Percentiles rank a stretch among this genome's conserved stretches.
phyloP scores from a whole-genome alignment of 2,888 invertebrate genomes.

The Ashinkailepas kermadecensis region DNA sequence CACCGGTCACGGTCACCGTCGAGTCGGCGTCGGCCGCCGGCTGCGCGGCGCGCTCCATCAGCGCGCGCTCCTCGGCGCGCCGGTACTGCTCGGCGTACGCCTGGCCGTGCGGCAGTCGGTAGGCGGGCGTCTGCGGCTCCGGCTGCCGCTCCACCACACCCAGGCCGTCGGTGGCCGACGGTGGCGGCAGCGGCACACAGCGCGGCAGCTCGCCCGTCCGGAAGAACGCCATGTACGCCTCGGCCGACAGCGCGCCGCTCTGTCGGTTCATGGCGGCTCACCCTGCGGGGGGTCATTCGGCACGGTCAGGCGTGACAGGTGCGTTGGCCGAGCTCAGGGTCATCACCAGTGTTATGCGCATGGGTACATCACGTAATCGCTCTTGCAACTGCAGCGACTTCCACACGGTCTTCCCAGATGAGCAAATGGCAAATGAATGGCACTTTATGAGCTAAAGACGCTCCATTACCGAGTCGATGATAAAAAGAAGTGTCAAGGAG shows the following conservation, averaged over 20 bases:
- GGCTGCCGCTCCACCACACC: not conserved
- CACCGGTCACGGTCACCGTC: not conserved
- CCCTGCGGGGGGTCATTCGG: too few relatives aligned
- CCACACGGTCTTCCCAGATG: too few relatives aligned
- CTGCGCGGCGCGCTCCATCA: not conserved
- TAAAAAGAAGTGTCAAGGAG: too few relatives aligned
- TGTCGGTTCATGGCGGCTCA: not conserved
- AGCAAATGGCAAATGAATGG: too few relatives aligned
- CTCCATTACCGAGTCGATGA: too few relatives aligned
- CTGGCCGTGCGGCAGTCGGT: not conserved
- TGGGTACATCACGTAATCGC: too few relatives aligned
- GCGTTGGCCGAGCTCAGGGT: too few relatives aligned
- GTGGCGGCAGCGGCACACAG: not conserved
- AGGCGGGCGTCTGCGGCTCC: not conserved
- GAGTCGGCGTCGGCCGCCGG: not conserved
- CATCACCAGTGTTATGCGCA: too few relatives aligned
- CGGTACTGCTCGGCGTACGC: constrained; percentile 7
- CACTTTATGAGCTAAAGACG: too few relatives aligned
- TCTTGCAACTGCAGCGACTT: too few relatives aligned
- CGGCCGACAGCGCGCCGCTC: not conserved
- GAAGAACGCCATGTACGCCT: not conserved
- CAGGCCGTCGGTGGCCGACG: not conserved
- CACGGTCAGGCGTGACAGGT: too few relatives aligned
- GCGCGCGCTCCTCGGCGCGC: not conserved
- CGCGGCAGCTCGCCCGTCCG: not conserved